Percentiles rank a stretch among this genome's conserved stretches.
phyloP scores from a whole-genome alignment of 2,888 invertebrate species.

The Smittia sp. region DNA sequence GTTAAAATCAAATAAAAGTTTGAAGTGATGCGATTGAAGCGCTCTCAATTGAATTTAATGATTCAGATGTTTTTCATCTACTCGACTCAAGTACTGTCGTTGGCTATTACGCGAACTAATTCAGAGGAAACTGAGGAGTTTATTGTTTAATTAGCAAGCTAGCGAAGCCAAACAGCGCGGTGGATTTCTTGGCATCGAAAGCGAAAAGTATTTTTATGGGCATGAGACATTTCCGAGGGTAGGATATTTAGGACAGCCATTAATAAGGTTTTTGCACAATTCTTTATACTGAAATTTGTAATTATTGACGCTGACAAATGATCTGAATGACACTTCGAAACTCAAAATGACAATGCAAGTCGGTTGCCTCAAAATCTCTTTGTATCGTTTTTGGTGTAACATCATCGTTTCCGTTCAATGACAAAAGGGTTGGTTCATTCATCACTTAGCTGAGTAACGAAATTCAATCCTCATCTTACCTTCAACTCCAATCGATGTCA shows the following conservation, averaged over 20 bases:
- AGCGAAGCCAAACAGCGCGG: not conserved
- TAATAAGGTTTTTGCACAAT: not conserved
- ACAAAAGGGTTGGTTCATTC: too few relatives aligned
- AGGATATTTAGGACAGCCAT: not conserved
- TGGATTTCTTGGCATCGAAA: not conserved
- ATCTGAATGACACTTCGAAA: slow-evolving; percentile 35
- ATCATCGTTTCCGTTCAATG: slow-evolving; percentile 20
- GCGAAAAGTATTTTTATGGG: not conserved
- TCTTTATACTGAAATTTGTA: not conserved
- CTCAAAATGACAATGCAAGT: not conserved
- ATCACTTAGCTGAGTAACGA: too few relatives aligned
- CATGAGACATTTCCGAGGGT: not conserved
- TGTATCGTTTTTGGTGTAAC: not conserved
- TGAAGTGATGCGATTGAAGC: not conserved
- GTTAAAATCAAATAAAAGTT: slow-evolving; percentile 24
- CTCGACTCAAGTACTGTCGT: not conserved
- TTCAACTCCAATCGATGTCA: too few relatives aligned
- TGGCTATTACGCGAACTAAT: too few relatives aligned
- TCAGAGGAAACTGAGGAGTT: not conserved
- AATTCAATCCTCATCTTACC: too few relatives aligned
- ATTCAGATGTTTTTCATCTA: not conserved
- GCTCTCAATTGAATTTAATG: slow-evolving; percentile 24
- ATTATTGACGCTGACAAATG: slow-evolving; percentile 35
- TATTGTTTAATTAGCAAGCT: slow-evolving; percentile 14
- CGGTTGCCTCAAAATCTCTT: not conserved